Conservation (phyloP, 2,888 invertebrate species). For the Philonicus albiceps region DNA sequence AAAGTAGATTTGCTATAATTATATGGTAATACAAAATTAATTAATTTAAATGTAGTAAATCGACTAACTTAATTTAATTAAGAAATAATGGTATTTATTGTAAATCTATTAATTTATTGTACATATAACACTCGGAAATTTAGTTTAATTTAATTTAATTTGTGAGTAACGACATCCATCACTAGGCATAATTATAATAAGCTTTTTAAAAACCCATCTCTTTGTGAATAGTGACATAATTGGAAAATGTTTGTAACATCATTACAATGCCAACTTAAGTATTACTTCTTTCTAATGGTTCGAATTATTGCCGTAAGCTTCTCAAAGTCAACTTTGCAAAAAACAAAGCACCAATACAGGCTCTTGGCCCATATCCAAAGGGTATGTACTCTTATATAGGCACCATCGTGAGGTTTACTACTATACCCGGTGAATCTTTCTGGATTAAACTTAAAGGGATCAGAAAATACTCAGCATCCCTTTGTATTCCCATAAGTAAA, state of each 20-base stretch:
- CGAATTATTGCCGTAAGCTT: not conserved
- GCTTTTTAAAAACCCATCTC: no score
- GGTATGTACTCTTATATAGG: constrained; percentile 60
- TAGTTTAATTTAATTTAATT: no score
- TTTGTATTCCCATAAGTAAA: constrained; percentile 61
- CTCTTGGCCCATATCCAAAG: constrained; percentile 60
- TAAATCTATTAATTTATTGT: no score
- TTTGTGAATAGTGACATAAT: constrained; percentile 46
- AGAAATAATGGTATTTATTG: no score
- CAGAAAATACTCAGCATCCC: constrained; percentile 61
- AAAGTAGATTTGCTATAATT: no score
- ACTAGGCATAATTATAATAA: constrained; percentile 58
- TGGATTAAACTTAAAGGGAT: constrained; percentile 63
- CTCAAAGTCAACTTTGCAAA: not conserved
- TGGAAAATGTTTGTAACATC: no score
- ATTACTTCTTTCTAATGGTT: constrained; percentile 55
- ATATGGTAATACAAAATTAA: no score
- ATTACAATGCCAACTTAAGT: constrained; percentile 55
- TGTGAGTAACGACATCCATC: constrained; percentile 56
- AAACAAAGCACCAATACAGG: constrained; percentile 57
- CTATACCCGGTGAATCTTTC: constrained; percentile 59
- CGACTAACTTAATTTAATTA: no score
- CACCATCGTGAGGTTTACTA: constrained; percentile 54
- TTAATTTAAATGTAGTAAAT: no score
- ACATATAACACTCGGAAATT: no score